Evolutionary conservation across 2,797 vertebrate genomes (phyloP).

Genomic region (Amblyraja radiata): DNA sequence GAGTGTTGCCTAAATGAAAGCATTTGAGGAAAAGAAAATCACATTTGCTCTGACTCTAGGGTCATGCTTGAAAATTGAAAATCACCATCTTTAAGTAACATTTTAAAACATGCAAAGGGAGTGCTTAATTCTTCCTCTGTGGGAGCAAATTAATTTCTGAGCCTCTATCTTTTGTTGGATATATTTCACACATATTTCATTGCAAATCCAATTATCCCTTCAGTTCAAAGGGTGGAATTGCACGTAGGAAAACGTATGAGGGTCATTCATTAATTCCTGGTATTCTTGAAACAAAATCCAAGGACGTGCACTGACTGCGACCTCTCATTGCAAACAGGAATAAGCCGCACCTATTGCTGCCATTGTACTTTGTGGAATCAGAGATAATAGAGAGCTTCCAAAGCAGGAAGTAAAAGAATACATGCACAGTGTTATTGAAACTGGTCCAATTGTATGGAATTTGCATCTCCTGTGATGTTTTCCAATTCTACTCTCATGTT

Average conservation of each 20-base stretch:
- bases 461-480: neutral
- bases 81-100: no score
- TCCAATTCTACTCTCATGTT: no score
- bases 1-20: no score
- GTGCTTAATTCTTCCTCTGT: no score
- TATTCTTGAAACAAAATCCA: neutral
- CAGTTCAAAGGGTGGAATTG: neutral
- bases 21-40: no score
- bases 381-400: neutral
- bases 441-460: neutral
- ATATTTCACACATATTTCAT: neutral
- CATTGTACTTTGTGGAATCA: constrained; percentile 2
- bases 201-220: neutral
- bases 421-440: neutral
- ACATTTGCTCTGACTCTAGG: no score
- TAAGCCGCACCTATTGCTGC: neutral
- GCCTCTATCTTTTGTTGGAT: no score
- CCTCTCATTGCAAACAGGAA: neutral
- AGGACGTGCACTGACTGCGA: neutral
- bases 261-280: neutral
- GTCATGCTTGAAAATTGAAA: no score
- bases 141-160: no score
- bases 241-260: neutral
- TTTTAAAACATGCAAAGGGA: no score
- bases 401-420: neutral